Percentiles rank a stretch among this genome's conserved stretches.
These are phyloP conservation scores for Pangasius djambal DNA, from an alignment of 2,797 vertebrate species.

Conservation along the genomic window DNA sequence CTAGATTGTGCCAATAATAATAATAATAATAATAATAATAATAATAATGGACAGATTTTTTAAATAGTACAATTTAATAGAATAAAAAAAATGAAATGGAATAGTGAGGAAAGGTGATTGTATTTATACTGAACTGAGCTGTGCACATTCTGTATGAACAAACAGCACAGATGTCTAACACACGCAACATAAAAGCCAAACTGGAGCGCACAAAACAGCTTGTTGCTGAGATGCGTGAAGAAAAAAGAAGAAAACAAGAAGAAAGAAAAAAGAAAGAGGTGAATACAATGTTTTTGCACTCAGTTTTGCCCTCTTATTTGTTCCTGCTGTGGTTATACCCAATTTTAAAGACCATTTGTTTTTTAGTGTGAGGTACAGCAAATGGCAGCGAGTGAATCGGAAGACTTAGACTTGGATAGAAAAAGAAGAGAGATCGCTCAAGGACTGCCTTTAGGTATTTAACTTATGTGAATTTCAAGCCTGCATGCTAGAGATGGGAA, in stretches of 20 bases:
- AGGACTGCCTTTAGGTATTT: slow-evolving; percentile 85
- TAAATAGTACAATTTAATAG: background rate
- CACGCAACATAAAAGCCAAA: slow-evolving; percentile 87
- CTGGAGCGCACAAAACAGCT: slow-evolving; percentile 90
- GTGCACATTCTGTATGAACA: slow-evolving; percentile 16
- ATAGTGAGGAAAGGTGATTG: no score
- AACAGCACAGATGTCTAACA: slow-evolving; percentile 78
- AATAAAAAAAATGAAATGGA: background rate
- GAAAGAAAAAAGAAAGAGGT: slow-evolving; percentile 90
- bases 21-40: background rate
- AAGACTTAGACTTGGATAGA: slow-evolving; percentile 84
- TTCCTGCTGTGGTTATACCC: background rate
- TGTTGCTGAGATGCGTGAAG: slow-evolving; percentile 87
- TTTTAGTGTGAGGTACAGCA: slow-evolving; percentile 80
- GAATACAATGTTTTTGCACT: slow-evolving; percentile 41
- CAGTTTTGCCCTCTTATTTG: background rate
- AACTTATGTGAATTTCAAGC: background rate
- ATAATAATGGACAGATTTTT: background rate
- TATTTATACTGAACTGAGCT: background rate
- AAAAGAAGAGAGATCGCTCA: slow-evolving; percentile 86
- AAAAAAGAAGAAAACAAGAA: slow-evolving; percentile 88
- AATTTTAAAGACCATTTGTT: background rate
- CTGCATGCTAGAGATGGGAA: background rate
- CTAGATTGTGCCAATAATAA: background rate
- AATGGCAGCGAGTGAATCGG: slow-evolving; percentile 80